Evolutionary conservation across 2,113 vertebrate species (phyloP).

Genomic region (Amblyornis subalaris): DNA sequence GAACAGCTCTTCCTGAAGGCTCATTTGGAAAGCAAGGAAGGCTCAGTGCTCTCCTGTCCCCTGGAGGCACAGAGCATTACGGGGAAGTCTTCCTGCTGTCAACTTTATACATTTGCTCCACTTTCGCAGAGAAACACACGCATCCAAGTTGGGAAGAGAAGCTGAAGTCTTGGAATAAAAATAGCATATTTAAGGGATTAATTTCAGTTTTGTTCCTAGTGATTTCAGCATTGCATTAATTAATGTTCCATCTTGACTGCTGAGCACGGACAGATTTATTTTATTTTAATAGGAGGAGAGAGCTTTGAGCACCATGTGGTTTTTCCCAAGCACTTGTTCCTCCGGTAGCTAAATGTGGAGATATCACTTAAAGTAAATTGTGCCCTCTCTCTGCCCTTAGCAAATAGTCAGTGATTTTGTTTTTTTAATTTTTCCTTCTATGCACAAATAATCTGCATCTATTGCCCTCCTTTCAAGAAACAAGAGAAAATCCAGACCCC

Average conservation of each 20-base stretch:
- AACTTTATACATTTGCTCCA: not conserved
- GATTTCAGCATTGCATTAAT: slow-evolving; percentile 31
- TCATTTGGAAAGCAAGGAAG: not conserved
- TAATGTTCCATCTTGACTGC: slow-evolving; percentile 26
- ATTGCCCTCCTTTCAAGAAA: slow-evolving; percentile 8
- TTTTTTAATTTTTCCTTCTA: not conserved
- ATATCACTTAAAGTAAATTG: slow-evolving; percentile 15
- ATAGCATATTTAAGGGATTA: slow-evolving; percentile 37
- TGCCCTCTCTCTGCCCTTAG: slow-evolving; percentile 41
- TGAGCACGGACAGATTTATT: slow-evolving; percentile 42
- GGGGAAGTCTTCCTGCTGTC: not conserved
- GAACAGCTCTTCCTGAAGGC: not conserved
- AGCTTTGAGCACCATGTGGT: slow-evolving; percentile 56
- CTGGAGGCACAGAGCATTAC: not conserved
- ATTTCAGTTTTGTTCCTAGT: slow-evolving; percentile 39
- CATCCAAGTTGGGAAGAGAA: not conserved
- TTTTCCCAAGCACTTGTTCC: slow-evolving; percentile 46
- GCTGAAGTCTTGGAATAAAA: slow-evolving; percentile 9
- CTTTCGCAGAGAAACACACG: not conserved
- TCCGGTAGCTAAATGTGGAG: slow-evolving; percentile 47
- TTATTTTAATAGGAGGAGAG: slow-evolving; percentile 50
- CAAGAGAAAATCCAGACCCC: slow-evolving; percentile 27
- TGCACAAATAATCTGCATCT: slow-evolving; percentile 14
- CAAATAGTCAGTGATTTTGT: not conserved
- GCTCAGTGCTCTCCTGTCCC: not conserved